Evolutionary conservation across 2,113 vertebrate species (phyloP), one percentile per base, ranked within the genome.

Genomic region (Pholis gunnellus): DNA sequence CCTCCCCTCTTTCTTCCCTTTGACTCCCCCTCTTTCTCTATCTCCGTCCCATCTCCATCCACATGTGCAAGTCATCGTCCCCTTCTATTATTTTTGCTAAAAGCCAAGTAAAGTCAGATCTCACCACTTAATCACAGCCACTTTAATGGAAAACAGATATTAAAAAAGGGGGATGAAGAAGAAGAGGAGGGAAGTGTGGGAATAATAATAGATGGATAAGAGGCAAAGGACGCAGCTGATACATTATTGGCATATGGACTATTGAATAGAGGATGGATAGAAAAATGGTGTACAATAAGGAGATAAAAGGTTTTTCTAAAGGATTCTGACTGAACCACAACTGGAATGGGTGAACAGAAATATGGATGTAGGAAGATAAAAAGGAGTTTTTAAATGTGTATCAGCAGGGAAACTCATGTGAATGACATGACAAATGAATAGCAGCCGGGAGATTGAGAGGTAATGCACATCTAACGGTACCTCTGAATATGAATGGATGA

Each of bases 81-180:
- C 36, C 75, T 75, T 82, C 73, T 64, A 87, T 75, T 74, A 84
- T 76, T 64, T 78, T 79, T 87, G 75, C 83, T 88, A 87, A 76
- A 94, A 94, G 87, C 88, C 82, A 83, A 83, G 69, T 60, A 85
- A 76, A 78, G 75, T 86, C 63, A 79, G 75, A 87, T 87, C 78
- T 85, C 73, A 65, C 82, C 82, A 79, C 88, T 92, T 93, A 88
- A 94, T 89, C 88, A 83, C 63, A 71, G 81, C 78, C 78, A 42
- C 59, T 89, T 88, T 89, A 84, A 90, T 86, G 57, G 60, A 70
- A 90, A 91, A 74, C 88, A 93, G 87, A 90, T 88, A 87, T 88
- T 78, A 68, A 74, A 74, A 69, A 64, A 65, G 57, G 20, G 69
- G 34, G 27, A 80, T 52, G 66, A 66, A 57, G 40, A 66, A 52